Conservation (phyloP, 1,140 invertebrate genomes). For the Achroia grisella region DNA sequence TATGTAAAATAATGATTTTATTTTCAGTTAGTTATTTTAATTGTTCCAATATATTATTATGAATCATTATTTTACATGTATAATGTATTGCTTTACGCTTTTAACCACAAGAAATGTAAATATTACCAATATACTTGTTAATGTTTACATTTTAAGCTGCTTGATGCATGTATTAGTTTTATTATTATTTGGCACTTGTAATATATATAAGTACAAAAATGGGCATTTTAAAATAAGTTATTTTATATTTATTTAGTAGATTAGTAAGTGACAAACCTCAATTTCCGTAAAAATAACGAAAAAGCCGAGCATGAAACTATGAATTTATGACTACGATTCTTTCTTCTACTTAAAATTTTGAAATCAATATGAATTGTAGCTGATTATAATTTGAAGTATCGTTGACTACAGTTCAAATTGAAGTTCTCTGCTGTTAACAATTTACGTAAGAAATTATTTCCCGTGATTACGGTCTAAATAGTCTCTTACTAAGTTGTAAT, state of each 20-base stretch:
- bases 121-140: slow-evolving; percentile 34
- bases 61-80: slow-evolving; percentile 27
- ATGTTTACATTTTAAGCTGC: slow-evolving; percentile 37
- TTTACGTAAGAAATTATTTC: too few species aligned
- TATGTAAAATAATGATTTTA: slow-evolving; percentile 24
- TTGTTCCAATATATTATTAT: slow-evolving; percentile 7
- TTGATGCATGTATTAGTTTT: slow-evolving; percentile 35
- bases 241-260: slow-evolving; percentile 11
- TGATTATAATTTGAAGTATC: too few species aligned
- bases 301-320: too few species aligned
- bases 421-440: too few species aligned
- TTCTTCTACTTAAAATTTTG: too few species aligned
- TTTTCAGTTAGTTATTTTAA: slow-evolving; percentile 1
- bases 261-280: slow-evolving; percentile 45
- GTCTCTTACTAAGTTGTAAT: too few species aligned
- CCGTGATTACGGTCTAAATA: too few species aligned
- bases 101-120: slow-evolving; percentile 45
- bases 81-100: slow-evolving; percentile 22
- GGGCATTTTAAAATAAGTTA: slow-evolving; percentile 55
- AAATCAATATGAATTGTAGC: too few species aligned
- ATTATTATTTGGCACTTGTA: slow-evolving; percentile 8
- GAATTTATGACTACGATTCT: too few species aligned
- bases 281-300: slow-evolving; percentile 52
- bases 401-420: too few species aligned
- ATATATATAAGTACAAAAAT: slow-evolving; percentile 42